Percentiles rank a stretch among this genome's conserved stretches.
phyloP scores from a whole-genome alignment of 2,888 invertebrate species.

The Parascotia fuliginaria region DNA sequence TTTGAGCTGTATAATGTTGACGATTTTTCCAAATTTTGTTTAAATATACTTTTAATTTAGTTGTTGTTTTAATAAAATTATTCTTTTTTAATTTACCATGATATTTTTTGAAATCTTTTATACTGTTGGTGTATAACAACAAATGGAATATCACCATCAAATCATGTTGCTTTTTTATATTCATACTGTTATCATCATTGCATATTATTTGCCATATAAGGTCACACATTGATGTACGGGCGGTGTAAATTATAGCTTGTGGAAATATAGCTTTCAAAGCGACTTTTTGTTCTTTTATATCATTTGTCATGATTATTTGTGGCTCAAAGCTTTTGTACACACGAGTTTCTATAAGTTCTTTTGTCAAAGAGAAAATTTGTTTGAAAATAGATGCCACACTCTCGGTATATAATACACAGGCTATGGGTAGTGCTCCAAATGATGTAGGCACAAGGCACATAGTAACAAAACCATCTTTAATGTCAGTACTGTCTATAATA shows the following conservation, averaged over 20 bases:
- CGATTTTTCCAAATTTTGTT: conserved; percentile 15
- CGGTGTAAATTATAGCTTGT: conserved; percentile 16
- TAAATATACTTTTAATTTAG: conserved; percentile 19
- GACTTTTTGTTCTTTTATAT: conserved; percentile 30
- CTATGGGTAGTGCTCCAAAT: conserved; percentile 50
- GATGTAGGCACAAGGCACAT: conserved; percentile 45
- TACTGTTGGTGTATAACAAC: conserved; percentile 13
- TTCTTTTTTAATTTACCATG: conserved; percentile 12
- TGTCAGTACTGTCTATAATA: conserved; percentile 40
- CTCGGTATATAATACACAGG: conserved; percentile 45
- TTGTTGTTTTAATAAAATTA: background rate
- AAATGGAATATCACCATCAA: conserved; percentile 24
- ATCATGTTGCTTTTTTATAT: conserved; percentile 6
- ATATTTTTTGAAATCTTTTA: conserved; percentile 10
- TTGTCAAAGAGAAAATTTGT: conserved; percentile 41
- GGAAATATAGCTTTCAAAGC: conserved; percentile 40
- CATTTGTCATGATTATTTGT: conserved; percentile 36
- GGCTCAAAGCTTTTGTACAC: conserved; percentile 41
- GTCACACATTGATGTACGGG: conserved; percentile 20
- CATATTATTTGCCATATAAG: conserved; percentile 29
- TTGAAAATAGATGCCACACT: conserved; percentile 33
- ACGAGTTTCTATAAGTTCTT: conserved; percentile 38
- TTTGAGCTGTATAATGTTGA: conserved; percentile 11
- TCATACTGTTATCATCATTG: conserved; percentile 12
- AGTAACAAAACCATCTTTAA: conserved; percentile 35